Evolutionary conservation across 2,888 invertebrate genomes (phyloP), one percentile per base, ranked within the genome.

Genomic region (Tipula vernalis): DNA sequence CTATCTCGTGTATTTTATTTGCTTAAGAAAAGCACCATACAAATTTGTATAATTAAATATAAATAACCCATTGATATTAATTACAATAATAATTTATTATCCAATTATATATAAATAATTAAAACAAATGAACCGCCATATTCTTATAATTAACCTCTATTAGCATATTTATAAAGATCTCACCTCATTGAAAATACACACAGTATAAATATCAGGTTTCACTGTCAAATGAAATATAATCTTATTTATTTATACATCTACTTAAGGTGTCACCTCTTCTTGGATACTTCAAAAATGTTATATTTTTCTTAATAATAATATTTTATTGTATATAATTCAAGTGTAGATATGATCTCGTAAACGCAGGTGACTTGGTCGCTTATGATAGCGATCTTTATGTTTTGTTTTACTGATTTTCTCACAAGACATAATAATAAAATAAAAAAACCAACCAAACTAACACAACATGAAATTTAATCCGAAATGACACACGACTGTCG

Each of bases 401-500:
- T 84, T 39, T 41, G 84, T 84, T 84, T 39, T 84, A 71, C 10
- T 71, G 28, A 71, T 28, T 28, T 71, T 28, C 28, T 71, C 71
- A 28, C 71, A 6, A 71, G 10, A 28, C 28, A 8, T 15, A 15
- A 28, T 28, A 28, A 28, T 57, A 71, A 71, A 28, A 71, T 15
- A 6, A 57, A 6, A 5, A 5, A 15, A 5, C 15, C 15, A 51
- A 15, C 51, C 51, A 51, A 51, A 71, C 71, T 12, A 28, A 28
- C 28, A 28, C 28, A 71, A 71, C 28, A 39, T 84, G 39, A 39
- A 39, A 84, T 84, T 84, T 84, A 84, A 84, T 84, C 84, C 84
- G 84, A 84, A 41, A 84, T 84, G 84, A 84, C 84, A 84, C 84
- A 84, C 84, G 84, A 84, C 84, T 39, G 84, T 84, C 39, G 71